Evolutionary conservation across 2,113 vertebrate species (phyloP), one percentile per base, ranked within the genome.

Genomic region (Aramus guarauna): DNA sequence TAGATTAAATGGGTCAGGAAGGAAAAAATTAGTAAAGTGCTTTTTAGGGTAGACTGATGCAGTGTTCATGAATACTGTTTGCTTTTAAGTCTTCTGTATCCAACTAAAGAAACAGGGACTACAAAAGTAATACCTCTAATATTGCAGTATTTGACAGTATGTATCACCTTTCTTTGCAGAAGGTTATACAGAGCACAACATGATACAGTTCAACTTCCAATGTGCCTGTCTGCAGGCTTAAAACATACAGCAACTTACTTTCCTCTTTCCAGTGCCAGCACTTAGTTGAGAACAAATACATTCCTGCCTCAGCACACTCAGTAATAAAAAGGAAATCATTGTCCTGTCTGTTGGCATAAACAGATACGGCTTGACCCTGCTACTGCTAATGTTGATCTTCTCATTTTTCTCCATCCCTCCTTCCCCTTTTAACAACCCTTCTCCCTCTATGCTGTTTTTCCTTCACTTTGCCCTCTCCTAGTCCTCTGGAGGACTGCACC

Each of bases 151-250:
- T 77, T 95, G 64, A 73, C 63, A 66, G 58, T 37, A 20, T 12
- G 27, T 23, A 47, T 87, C 76, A 81, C 76, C 79, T 92, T 85
- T 90, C 88, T 36, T 48, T 81, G 75, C 50, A 94, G 67, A 69
- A 95, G 76, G 68, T 89, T 81, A 72, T 3, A 64, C 24, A 64
- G 87, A 88, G 59, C 78, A 78, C 0, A 0, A 30, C 0, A 0
- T 36, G 39, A 82, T 60, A 48, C 41, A 59, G 41, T 45, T 58
- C 75, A 59, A 5, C 37, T 80, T 80, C 45, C 79, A 27, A 0
- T 4, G 36, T 64, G 56, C 37, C 85, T n/a, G 27, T 71, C 75
- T 74, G n/a, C 34, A 47, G 63, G 34, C 77, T 78, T 60, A 39
- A 82, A 88, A 89, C 60, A 72, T 2, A 27, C 62, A 88, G 88